phyloP scores from a whole-genome alignment of 2,113 vertebrate genomes.

The Psittacula cyanocephala region DNA sequence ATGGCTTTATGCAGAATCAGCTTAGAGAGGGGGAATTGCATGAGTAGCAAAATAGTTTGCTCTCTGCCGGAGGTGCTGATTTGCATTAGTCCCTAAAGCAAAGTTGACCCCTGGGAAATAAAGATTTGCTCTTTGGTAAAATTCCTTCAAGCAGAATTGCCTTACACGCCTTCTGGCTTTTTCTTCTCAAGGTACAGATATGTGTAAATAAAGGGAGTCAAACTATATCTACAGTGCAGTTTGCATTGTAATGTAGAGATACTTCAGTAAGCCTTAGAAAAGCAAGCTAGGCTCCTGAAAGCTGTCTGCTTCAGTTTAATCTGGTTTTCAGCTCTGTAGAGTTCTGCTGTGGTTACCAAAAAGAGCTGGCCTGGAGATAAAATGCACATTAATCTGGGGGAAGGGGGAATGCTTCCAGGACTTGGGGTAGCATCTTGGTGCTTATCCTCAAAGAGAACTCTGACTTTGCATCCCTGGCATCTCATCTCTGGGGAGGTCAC shows the following conservation, averaged over 20 bases:
- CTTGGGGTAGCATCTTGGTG: rapidly evolving
- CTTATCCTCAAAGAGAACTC: background rate
- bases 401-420: background rate
- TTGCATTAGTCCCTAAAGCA: conserved; percentile 34
- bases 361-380: background rate
- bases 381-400: background rate
- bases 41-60: conserved; percentile 23
- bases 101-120: background rate
- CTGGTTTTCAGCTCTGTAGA: background rate
- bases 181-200: background rate
- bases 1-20: conserved; percentile 25
- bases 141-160: conserved; percentile 11
- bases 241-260: conserved; percentile 1
- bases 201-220: background rate
- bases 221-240: background rate
- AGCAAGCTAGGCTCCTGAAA: background rate
- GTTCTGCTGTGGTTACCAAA: background rate
- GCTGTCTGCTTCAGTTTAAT: background rate
- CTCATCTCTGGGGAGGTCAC: background rate
- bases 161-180: background rate
- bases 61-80: background rate
- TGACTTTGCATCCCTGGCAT: background rate
- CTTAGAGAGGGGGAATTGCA: conserved; percentile 12
- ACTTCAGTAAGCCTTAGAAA: conserved; percentile 12
- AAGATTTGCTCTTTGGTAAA: background rate